Evolutionary conservation across 2,797 vertebrate species (phyloP), one percentile per base, ranked within the genome.

Genomic region (Chaenodraco wilsoni): DNA sequence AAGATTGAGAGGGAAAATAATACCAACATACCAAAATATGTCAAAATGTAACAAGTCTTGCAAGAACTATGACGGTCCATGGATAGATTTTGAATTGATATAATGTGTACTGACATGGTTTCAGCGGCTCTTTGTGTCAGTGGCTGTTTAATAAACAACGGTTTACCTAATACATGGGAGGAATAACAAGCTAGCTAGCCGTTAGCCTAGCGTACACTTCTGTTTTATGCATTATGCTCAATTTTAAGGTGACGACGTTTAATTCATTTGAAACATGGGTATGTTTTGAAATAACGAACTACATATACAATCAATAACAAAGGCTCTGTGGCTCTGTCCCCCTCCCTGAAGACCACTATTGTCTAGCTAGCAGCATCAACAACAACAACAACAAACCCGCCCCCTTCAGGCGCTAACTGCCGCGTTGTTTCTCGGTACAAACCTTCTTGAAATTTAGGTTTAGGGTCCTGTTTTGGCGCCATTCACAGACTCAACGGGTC

Each of bases 401-500:
- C 86, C 88, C 85, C 84, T 51, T 72, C 37, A 60, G 49, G 4
- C 64, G 55, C 8, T 61, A 58, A 64, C 77, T 7, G 54, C 60
- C 21, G 56, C 3, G 17, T 17, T 16, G 0, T 31, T 44, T 27
- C 0, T 17, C 65, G 2, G 1, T 5, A 84, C 90, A 1, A 2
- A 98, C 97, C 97, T 96, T 99, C 97, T 95, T 97, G 96, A 96
- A 99, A 99, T 93, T 98, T 98, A 81, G 97, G 97, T 93, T 97
- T 98, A 92, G 97, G 97, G 95, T 98, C 97, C 95, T 97, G 97
- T 96, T 99, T 99, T 95, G 97, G 97, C 96, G 97, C 97, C 97
- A 99, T 98, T 98, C 96, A 97, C 96, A 93, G 94, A 94, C 93
- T 95, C 94, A 94, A 85, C 94, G 88, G 93, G 76, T 92, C 91